phyloP scores from a whole-genome alignment of 2,888 invertebrate species.

The Sphaeridia pumilis region DNA sequence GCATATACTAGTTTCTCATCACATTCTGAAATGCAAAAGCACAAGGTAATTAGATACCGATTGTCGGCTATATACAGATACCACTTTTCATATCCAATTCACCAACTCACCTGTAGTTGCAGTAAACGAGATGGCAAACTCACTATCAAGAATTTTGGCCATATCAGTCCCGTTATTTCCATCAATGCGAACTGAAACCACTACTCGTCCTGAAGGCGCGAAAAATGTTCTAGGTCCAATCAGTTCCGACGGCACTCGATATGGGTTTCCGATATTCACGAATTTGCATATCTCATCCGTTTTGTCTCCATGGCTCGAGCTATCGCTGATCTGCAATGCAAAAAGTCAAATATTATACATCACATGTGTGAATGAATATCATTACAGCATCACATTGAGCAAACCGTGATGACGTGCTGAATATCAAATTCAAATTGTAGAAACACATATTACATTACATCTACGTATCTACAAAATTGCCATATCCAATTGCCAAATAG shows the following conservation, averaged over 20 bases:
- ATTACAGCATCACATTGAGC: not conserved
- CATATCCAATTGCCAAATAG: too few relatives aligned
- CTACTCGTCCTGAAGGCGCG: conserved; percentile 12
- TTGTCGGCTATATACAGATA: too few relatives aligned
- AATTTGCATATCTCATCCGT: conserved; percentile 10
- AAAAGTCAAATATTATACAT: not conserved
- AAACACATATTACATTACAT: too few relatives aligned
- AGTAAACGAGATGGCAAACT: conserved; percentile 15
- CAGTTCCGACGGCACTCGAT: conserved; percentile 7
- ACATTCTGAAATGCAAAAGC: too few relatives aligned
- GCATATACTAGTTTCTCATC: not conserved
- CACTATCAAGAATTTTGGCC: not conserved
- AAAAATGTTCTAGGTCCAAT: conserved; percentile 17
- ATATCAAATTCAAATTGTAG: too few relatives aligned
- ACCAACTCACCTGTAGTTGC: conserved; percentile 14
- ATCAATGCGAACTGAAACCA: conserved; percentile 12
- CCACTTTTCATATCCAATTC: too few relatives aligned
- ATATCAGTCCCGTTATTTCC: conserved; percentile 8
- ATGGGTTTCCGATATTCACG: conserved; percentile 5
- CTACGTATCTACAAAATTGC: too few relatives aligned
- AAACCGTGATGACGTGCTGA: too few relatives aligned
- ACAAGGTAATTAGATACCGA: too few relatives aligned
- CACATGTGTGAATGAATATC: not conserved
- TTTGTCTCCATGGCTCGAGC: not conserved
- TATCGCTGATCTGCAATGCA: not conserved